phyloP scores from a whole-genome alignment of 2,888 invertebrate species.

The Pyrgus malvae region DNA sequence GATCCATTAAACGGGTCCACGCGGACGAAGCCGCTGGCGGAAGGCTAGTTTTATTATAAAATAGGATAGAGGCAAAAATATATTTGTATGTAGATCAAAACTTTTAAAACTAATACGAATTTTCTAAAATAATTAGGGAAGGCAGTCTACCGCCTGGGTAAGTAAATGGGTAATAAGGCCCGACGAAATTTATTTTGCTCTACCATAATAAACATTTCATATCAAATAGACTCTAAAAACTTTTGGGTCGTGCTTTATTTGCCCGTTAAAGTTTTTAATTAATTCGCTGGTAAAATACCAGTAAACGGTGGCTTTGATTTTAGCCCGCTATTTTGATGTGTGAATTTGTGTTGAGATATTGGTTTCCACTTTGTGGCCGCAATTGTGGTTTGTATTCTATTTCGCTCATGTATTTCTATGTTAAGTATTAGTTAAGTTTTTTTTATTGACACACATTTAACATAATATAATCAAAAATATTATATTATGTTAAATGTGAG shows the following conservation, averaged over 20 bases:
- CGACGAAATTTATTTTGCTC: not conserved
- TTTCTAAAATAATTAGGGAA: conserved; percentile 3
- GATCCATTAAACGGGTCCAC: too few relatives aligned
- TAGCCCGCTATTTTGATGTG: not conserved
- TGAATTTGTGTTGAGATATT: not conserved
- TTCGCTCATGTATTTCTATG: too few relatives aligned
- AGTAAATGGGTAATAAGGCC: not conserved
- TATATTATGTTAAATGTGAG: too few relatives aligned
- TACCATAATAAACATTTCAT: conserved; percentile 1
- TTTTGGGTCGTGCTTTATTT: conserved; percentile 13
- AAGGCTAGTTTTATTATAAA: too few relatives aligned
- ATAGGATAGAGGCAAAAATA: too few relatives aligned
- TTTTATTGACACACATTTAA: too few relatives aligned
- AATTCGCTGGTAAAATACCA: not conserved
- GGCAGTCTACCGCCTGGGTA: not conserved
- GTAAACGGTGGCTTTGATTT: not conserved
- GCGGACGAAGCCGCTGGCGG: too few relatives aligned
- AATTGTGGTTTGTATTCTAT: not conserved
- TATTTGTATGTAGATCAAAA: too few relatives aligned
- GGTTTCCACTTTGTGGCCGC: not conserved
- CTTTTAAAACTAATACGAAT: too few relatives aligned
- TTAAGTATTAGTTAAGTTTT: too few relatives aligned
- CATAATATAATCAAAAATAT: too few relatives aligned
- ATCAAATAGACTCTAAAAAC: conserved; percentile 5
- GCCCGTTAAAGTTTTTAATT: not conserved